phyloP scores from a whole-genome alignment of 1,140 invertebrate genomes.

The Danaus plexippus region DNA sequence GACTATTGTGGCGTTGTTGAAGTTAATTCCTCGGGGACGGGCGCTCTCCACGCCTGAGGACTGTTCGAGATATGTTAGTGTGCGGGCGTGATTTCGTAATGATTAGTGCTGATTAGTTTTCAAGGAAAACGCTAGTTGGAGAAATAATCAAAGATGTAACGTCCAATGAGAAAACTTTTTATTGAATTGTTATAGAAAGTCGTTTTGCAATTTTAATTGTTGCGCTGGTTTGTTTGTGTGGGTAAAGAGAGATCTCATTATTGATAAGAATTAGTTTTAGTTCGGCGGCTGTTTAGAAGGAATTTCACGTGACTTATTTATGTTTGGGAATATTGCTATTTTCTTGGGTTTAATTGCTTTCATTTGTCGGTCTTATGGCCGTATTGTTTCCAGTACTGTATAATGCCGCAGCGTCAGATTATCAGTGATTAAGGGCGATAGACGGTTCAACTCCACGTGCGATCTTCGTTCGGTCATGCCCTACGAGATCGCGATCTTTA shows the following conservation, averaged over 20 bases:
- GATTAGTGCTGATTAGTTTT: constrained; percentile 62
- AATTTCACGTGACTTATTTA: constrained; percentile 8
- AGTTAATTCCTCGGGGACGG: constrained; percentile 52
- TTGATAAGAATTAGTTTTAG: constrained; percentile 6
- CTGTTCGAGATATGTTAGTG: constrained; percentile 50
- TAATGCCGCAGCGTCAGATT: constrained; percentile 31
- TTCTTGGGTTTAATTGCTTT: constrained; percentile 42
- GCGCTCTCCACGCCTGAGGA: constrained; percentile 43
- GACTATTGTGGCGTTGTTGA: constrained; percentile 65
- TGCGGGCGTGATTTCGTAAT: constrained; percentile 45
- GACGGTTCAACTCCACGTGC: constrained; percentile 44
- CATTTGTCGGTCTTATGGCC: constrained; percentile 48
- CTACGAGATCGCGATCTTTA: constrained; percentile 47
- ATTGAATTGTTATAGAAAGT: background rate
- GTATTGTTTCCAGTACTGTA: constrained; percentile 43
- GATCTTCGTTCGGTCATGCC: constrained; percentile 50
- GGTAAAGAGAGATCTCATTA: constrained; percentile 11
- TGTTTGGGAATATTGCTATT: constrained; percentile 11
- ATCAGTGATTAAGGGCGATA: constrained; percentile 55
- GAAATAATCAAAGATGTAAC: constrained; percentile 48
- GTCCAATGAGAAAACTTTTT: constrained; percentile 29
- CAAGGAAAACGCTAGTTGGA: constrained; percentile 58
- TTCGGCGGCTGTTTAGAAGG: constrained; percentile 2
- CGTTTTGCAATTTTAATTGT: no score
- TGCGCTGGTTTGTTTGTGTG: background rate